Evolutionary conservation across 2,113 vertebrate species (phyloP), one percentile per base, ranked within the genome.

Genomic region (Chionodraco myersi): DNA sequence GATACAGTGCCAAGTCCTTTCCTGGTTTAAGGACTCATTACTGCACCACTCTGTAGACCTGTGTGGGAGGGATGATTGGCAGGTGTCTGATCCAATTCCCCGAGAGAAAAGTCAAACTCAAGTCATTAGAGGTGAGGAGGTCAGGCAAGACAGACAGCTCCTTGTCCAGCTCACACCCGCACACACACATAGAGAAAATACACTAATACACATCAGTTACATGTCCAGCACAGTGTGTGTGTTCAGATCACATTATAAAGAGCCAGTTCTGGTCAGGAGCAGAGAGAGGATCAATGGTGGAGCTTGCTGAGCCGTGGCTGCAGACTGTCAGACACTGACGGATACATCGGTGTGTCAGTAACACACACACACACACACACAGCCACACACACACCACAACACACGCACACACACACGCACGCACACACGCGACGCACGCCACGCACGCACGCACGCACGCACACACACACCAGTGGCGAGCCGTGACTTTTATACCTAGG

Each of bases 251-350:
- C 36, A 41, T 41, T 65, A 78, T 47, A 72, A 64, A 57, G 62
- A 58, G 73, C 47, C 61, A 54, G 57, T 15, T 53, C 4, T 41
- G 83, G 76, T 80, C 77, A 66, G 65, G 60, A 75, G 69, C 4
- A 23, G 14, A 80, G 72, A 70, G 70, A 60, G 63, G 64, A 77
- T 83, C 75, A 82, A 66, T 79, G 72, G 67, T 52, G 66, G 61
- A 69, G 47, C 74, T 86, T 77, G 78, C 70, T 79, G 68, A 85
- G 56, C 75, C 75, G 53, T 82, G 65, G 63, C 75, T 1, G 4
- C 77, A 30, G 62, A 72, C 78, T 83, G 86, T 71, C 80, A 86
- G 83, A 80, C 72, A n/a, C 67, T 1, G 2, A 36, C 9, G 14
- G 67, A 54, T 51, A 59, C 51, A 72, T 34, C 26, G 18, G 70